Evolutionary conservation across 2,797 vertebrate genomes (phyloP), one percentile per base, ranked within the genome.

Genomic region (Synanceia verrucosa): DNA sequence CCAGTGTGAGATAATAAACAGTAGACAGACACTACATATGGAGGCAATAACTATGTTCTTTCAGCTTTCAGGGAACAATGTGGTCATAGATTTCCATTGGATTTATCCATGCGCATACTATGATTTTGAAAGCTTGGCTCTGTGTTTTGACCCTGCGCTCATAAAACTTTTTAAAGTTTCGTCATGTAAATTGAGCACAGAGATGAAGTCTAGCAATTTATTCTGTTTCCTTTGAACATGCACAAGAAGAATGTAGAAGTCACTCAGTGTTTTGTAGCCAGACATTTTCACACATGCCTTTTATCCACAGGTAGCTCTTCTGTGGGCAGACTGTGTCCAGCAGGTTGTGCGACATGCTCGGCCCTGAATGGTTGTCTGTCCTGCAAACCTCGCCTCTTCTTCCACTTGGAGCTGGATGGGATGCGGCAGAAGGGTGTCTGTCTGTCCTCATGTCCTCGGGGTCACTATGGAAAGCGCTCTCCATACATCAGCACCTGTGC

Each of bases 321-420:
- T 0, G 57, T 43, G 51, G 70, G 71, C 57, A 82, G 58, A 58
- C 47, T 53, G 19, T 97, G 96, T 88, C 95, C 94, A 81, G 87
- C 93, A 79, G 96, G 95, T 67, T 97, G 96, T 89, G 94, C 91
- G 2, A 95, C 95, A 1, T 97, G 96, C 88, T 97, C 96, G 14
- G 88, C 94, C 83, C 93, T 94, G 86, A 97, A 97, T 5, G 96
- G 96, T 84, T 97, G 96, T 72, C 91, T 97, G 89, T 94, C 96
- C 68, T 97, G 96, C 90, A 96, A 95, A 79, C 95, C 96, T 85
- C 95, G 94, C 85, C 94, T 97, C 81, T 97, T 97, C 93, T 96
- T 97, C 87, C 94, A 96, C 92, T 88, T 97, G 94, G 95, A 96
- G 90, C 91, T 94, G 89, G 95, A 94, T 33, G 95, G 95, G 88